Base-by-base conservation (phyloP, 2,113 vertebrate species). In the Tragelaphus scriptus region DNA sequence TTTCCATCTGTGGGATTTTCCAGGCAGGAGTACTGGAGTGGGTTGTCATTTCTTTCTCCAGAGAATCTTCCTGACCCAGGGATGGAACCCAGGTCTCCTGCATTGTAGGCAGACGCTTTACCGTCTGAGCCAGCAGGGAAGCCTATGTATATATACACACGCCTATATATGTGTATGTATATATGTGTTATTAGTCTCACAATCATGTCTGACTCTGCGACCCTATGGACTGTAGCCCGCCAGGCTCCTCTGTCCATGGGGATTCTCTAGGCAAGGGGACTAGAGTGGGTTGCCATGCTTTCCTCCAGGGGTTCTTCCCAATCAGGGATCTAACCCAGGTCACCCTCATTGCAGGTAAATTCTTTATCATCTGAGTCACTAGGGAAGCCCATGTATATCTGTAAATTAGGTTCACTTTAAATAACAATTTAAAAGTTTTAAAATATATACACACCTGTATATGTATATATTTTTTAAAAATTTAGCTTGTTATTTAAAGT, bases 161-260 rank as follows among this genome's bases (percentile, higher is more conserved):
- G 0, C 3, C 68, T 75, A 6, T 75, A 25, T 75, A 75, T 5
- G 7, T 44, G 10, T 75, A 5, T 40, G 2, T 21, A 14, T 84
- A 40, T 63, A 40, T 53, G 7, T 71, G 17, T 71, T 71, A 23
- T 71, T 75, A 75, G 19, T 75, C n/a, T 71, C 5, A 23, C 21
- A 75, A 5, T 40, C 2, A 0, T 75, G 68, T 40, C 68, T 0
- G 1, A 75, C 68, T 40, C 68, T 75, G 19, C 0, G 5, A 40
- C 36, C 68, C n/a, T 36, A 75, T 25, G 12, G 68, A 75, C 68
- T 40, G 19, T 75, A 40, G 36, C n/a, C 36, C 5, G 0, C 68
- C 68, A 75, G 19, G 5, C n/a, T 40, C 68, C n/a, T 23, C n/a
- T 40, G 21, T 75, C 21, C 68, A 75, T 25, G 68, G 68, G n/a